Base-by-base conservation (phyloP, 92 coral and sea anemone species). In the Phenganax stokvisi region DNA sequence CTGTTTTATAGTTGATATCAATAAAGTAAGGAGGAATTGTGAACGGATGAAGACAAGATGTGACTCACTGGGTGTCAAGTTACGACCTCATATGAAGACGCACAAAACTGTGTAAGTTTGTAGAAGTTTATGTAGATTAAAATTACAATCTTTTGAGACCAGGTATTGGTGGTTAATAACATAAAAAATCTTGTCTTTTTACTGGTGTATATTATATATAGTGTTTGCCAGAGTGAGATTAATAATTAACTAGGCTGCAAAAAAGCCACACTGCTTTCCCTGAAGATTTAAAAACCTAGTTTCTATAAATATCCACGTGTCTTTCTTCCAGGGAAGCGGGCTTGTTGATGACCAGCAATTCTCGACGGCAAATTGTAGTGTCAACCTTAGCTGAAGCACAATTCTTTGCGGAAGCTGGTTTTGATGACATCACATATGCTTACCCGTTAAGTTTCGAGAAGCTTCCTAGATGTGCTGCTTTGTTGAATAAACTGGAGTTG, bases 371-470 rank as follows among this genome's bases (percentile, higher is more conserved):
- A 68, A 80, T 94, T 51, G 96, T 91, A 27, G 98, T 94, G 6
- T 94, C 98, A 51, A 94, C 98, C 0, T 67, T 94, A 52, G 83
- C 97, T 11, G 98, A 92, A 78, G 98, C 98, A 20, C 91, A 90
- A 70, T 94, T 94, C 84, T 94, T 73, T 86, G 86, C 90, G 51
- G 76, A 80, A 55, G 84, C 82, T 30, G 98, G 98, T 63, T 91
- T 83, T 71, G 88, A 90, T 56, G 98, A 94, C 80, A 94, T 94
- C 61, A 92, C 91, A 11, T 94, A 91, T 84, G 97, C 94, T 20
- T 92, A 85, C 77, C 96, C 93, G 6, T 77, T 94, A 57, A 85
- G 97, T 5, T 87, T 88, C 57, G 97, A 94, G 76, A 92, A 92
- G 74, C 73, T 94, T 0, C 90, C 92, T 60, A 93, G 89, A 77